These are phyloP conservation scores for Takifugu bimaculatus DNA, from an alignment of 2,113 vertebrate species.

Conservation along the genomic window DNA sequence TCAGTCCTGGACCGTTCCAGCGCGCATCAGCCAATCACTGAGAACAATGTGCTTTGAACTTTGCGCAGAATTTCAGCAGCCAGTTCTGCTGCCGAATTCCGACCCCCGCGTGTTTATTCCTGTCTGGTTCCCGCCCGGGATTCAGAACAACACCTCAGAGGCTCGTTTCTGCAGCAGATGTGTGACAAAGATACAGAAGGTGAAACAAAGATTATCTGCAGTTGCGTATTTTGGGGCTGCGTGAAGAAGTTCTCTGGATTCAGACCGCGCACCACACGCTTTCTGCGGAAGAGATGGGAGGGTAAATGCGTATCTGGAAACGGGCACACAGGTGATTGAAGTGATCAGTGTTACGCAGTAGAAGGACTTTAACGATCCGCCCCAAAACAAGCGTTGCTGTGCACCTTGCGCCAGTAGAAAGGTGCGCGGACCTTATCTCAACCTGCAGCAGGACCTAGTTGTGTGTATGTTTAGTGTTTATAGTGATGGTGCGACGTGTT, in stretches of 20 bases:
- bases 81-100: slow-evolving; percentile 31
- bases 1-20: slow-evolving; percentile 59
- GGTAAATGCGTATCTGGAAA: slow-evolving; percentile 30
- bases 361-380: slow-evolving; percentile 24
- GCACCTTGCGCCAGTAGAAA: slow-evolving; percentile 38
- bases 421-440: slow-evolving; percentile 4
- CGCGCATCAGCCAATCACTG: slow-evolving; percentile 48
- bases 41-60: slow-evolving; percentile 63
- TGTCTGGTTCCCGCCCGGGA: slow-evolving; percentile 15
- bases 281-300: slow-evolving; percentile 18
- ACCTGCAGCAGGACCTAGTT: slow-evolving; percentile 8
- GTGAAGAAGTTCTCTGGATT: slow-evolving; percentile 61
- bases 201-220: slow-evolving; percentile 64
- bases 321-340: slow-evolving; percentile 57
- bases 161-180: slow-evolving; percentile 52
- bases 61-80: slow-evolving; percentile 62
- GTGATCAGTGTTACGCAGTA: slow-evolving; percentile 21
- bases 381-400: no score
- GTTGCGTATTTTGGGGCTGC: slow-evolving; percentile 54
- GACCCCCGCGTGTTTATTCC: slow-evolving; percentile 14
- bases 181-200: slow-evolving; percentile 45
- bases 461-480: slow-evolving; percentile 1
- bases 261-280: slow-evolving; percentile 35
- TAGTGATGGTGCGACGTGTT: neutral
- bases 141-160: neutral